phyloP scores from a whole-genome alignment of 2,113 vertebrate genomes.

The Silurus glanis region DNA sequence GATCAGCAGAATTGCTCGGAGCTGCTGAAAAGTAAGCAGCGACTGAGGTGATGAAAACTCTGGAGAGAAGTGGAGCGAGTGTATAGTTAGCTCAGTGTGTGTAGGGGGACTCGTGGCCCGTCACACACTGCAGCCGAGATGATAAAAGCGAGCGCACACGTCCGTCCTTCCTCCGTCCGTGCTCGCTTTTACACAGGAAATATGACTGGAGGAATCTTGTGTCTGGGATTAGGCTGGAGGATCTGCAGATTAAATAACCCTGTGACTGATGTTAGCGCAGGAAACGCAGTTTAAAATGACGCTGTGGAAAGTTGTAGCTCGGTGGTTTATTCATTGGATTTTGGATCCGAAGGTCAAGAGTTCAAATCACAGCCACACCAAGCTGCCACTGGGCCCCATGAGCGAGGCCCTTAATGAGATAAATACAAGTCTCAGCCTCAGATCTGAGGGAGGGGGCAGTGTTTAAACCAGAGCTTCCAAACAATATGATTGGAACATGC shows the following conservation, averaged over 20 bases:
- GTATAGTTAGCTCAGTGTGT: constrained; percentile 1
- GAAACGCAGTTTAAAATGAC: not conserved
- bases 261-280: constrained; percentile 12
- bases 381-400: too few species aligned
- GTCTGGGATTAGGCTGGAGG: not conserved
- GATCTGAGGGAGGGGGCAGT: not conserved
- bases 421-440: not conserved
- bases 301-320: too few species aligned
- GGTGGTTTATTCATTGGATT: too few species aligned
- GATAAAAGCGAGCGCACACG: constrained; percentile 21
- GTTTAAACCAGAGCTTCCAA: not conserved
- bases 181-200: not conserved
- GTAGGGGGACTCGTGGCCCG: not conserved
- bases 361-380: not conserved
- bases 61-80: constrained; percentile 6
- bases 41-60: constrained; percentile 18
- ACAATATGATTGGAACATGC: not conserved
- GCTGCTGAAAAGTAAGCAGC: constrained; percentile 14
- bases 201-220: too few species aligned
- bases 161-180: not conserved
- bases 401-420: too few species aligned
- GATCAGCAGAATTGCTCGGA: constrained; percentile 11
- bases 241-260: constrained; percentile 32
- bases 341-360: too few species aligned
- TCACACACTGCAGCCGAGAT: constrained; percentile 39